A percentile compares a stretch with the other conserved stretches of the same genome.
These are phyloP conservation scores for Corapipo altera DNA, from an alignment of 2,113 vertebrate genomes.

Conservation along the genomic window DNA sequence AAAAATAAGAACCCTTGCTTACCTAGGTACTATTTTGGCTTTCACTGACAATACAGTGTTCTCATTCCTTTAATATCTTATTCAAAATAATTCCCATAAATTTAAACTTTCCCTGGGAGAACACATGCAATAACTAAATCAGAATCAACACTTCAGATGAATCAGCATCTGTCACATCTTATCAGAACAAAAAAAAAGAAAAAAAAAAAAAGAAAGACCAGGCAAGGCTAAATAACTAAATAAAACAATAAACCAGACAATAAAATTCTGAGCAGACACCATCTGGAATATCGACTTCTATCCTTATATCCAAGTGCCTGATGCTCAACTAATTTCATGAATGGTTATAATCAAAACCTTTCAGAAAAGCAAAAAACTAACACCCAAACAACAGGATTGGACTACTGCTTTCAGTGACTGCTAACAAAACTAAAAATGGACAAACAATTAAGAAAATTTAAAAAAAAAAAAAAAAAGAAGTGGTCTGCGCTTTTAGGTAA, in stretches of 20 bases:
- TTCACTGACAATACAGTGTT: neutral
- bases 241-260: neutral
- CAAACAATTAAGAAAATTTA: neutral
- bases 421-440: neutral
- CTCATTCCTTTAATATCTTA: neutral
- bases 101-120: neutral
- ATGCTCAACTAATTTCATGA: neutral
- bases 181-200: neutral
- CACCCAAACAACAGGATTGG: neutral
- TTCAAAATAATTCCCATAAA: neutral
- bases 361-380: neutral
- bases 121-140: neutral
- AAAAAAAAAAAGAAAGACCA: neutral
- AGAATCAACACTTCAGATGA: neutral
- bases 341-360: neutral
- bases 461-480: too few relatives aligned
- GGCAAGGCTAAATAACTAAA: neutral
- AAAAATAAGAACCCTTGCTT: neutral
- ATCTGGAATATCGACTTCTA: neutral
- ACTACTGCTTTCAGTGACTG: neutral
- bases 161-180: neutral
- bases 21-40: neutral
- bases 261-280: neutral
- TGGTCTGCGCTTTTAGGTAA: neutral
- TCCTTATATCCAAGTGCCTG: neutral